These are phyloP conservation scores for Hippoglossus stenolepis DNA, from an alignment of 2,113 vertebrate species.

Conservation along the genomic window DNA sequence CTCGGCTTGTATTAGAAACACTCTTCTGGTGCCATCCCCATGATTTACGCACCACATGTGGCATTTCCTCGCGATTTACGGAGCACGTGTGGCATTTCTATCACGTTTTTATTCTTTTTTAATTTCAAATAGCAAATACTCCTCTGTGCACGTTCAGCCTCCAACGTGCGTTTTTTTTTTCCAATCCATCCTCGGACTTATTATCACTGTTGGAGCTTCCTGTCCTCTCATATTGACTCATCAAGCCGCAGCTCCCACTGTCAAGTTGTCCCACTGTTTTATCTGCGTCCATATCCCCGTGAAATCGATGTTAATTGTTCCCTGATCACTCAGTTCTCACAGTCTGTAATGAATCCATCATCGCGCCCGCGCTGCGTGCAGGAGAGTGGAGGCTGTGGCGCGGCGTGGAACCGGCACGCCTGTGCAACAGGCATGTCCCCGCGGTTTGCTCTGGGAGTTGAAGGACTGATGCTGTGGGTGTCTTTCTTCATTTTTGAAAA, in stretches of 20 bases:
- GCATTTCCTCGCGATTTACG: neutral
- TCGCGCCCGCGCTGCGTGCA: neutral
- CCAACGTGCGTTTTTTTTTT: neutral
- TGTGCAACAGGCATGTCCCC: constrained; percentile 70
- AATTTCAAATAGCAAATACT: neutral
- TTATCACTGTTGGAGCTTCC: constrained; percentile 1
- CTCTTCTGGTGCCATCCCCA: constrained; percentile 18
- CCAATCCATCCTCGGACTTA: constrained; percentile 13
- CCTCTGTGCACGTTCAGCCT: neutral
- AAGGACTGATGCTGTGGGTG: neutral
- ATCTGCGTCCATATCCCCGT: neutral
- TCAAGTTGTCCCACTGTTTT: constrained; percentile 36
- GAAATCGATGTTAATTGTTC: constrained; percentile 18
- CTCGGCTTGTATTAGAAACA: neutral
- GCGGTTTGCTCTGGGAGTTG: constrained; percentile 17
- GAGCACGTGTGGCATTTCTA: constrained; percentile 16
- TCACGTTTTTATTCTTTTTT: neutral
- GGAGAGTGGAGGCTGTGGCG: neutral
- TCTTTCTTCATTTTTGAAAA: neutral
- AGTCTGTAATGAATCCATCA: constrained; percentile 45
- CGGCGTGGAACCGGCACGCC: constrained; percentile 23
- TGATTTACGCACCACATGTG: neutral
- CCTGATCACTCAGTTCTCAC: neutral
- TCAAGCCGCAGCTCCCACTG: constrained; percentile 11
- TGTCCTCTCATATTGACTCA: constrained; percentile 21